Evolutionary conservation across 2,888 invertebrate genomes (phyloP).

Genomic region (Machimus rusticus): DNA sequence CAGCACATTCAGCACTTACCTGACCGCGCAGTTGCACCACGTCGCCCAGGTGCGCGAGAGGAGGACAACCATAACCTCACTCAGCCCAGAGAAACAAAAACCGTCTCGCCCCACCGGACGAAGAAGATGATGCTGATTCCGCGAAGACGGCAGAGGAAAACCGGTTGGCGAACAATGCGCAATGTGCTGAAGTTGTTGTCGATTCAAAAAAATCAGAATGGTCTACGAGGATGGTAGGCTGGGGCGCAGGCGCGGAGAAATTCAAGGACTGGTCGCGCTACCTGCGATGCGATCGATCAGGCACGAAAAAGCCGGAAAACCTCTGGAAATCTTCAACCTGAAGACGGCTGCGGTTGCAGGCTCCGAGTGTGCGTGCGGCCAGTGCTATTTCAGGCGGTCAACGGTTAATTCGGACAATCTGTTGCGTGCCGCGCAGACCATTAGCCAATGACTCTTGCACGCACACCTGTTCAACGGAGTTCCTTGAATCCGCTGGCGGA

Average conservation of each 20-base stretch:
- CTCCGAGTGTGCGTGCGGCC: not conserved
- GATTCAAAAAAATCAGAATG: not conserved
- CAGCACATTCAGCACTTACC: not conserved
- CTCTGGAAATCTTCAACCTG: not conserved
- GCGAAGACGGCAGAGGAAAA: not conserved
- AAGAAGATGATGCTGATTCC: not conserved
- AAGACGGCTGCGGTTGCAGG: not conserved
- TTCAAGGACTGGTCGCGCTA: not conserved
- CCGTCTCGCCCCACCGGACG: not conserved
- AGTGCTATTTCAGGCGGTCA: not conserved
- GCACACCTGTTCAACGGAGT: not conserved
- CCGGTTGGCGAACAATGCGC: not conserved
- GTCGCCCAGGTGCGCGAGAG: not conserved
- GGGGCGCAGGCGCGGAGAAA: not conserved
- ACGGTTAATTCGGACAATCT: conserved; percentile 36
- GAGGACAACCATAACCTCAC: not conserved
- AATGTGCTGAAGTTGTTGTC: not conserved
- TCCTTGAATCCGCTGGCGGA: not conserved
- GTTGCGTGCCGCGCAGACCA: conserved; percentile 9
- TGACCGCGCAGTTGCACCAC: not conserved
- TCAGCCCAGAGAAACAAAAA: not conserved
- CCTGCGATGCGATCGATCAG: too few relatives aligned
- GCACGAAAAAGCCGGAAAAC: not conserved
- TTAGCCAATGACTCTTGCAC: not conserved
- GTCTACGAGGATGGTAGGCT: not conserved